phyloP scores from a whole-genome alignment of 1,140 invertebrate species.

The Leptinotarsa undecemlineata region DNA sequence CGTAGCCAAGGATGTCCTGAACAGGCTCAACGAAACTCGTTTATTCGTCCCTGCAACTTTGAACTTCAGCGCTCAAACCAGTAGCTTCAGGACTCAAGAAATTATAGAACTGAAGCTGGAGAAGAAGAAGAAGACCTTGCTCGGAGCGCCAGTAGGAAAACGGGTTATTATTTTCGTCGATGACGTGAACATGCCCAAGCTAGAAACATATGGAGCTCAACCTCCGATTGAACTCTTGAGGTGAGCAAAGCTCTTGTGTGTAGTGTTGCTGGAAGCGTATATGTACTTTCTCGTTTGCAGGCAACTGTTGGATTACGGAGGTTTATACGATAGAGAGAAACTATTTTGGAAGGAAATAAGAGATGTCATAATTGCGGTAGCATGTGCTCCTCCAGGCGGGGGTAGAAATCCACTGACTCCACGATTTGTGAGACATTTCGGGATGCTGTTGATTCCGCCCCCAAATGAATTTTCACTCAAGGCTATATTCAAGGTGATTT shows the following conservation, averaged over 20 bases:
- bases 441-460: slow-evolving; percentile 73
- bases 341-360: slow-evolving; percentile 85
- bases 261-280: neutral
- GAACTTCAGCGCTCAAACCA: slow-evolving; percentile 89
- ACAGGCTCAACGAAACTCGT: slow-evolving; percentile 64
- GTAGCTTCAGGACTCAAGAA: slow-evolving; percentile 77
- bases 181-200: slow-evolving; percentile 88
- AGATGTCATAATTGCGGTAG: slow-evolving; percentile 79
- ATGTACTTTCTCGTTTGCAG: slow-evolving; percentile 52
- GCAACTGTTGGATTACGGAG: slow-evolving; percentile 81
- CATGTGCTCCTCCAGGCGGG: slow-evolving; percentile 87
- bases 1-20: slow-evolving; percentile 74
- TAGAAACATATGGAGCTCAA: slow-evolving; percentile 85
- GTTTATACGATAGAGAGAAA: slow-evolving; percentile 84
- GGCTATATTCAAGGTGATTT: slow-evolving; percentile 74
- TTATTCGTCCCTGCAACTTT: slow-evolving; percentile 74
- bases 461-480: slow-evolving; percentile 76
- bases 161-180: slow-evolving; percentile 87
- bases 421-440: slow-evolving; percentile 85
- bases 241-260: slow-evolving; percentile 49
- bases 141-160: slow-evolving; percentile 85
- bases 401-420: slow-evolving; percentile 83
- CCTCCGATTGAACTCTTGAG: slow-evolving; percentile 86
- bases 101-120: slow-evolving; percentile 81
- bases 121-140: slow-evolving; percentile 76